Conservation (phyloP, 1,140 invertebrate species). For the Drosophila chauvacae region DNA sequence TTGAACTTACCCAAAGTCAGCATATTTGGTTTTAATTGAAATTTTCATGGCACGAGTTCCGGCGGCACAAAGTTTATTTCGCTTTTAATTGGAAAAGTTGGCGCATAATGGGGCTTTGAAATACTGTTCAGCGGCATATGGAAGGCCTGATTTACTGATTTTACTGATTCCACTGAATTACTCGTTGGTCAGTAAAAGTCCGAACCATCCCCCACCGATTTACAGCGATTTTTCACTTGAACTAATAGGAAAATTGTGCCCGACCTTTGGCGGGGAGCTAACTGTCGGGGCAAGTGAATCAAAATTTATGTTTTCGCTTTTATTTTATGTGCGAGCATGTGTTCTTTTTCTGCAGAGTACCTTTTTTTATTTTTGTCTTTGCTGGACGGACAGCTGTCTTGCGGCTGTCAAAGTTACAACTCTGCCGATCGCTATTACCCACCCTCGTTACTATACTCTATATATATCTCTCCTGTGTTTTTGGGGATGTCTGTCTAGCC, state of each 20-base stretch:
- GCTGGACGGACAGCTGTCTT: slow-evolving; percentile 64
- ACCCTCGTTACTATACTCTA: slow-evolving; percentile 2
- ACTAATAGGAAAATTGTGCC: slow-evolving; percentile 74
- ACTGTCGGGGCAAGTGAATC: slow-evolving; percentile 30
- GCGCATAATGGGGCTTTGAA: slow-evolving; percentile 30
- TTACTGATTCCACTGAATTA: slow-evolving; percentile 19
- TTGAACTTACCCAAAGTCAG: slow-evolving; percentile 12
- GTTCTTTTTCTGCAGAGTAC: slow-evolving; percentile 4
- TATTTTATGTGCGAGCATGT: slow-evolving; percentile 7
- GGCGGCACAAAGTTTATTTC: slow-evolving; percentile 34
- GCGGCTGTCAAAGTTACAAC: slow-evolving; percentile 62
- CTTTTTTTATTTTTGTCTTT: slow-evolving; percentile 16
- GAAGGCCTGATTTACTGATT: slow-evolving; percentile 4
- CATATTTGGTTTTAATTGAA: slow-evolving; percentile 52
- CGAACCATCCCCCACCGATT: slow-evolving; percentile 6
- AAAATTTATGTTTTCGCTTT: slow-evolving; percentile 42
- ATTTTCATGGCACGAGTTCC: slow-evolving; percentile 30
- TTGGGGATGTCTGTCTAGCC: slow-evolving; percentile 33
- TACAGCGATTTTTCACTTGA: slow-evolving; percentile 71
- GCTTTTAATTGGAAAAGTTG: slow-evolving; percentile 47
- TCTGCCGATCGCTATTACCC: slow-evolving; percentile 21
- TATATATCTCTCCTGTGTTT: slow-evolving; percentile 1
- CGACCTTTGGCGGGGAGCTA: slow-evolving; percentile 47
- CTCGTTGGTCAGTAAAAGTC: slow-evolving; percentile 27
- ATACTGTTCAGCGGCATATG: slow-evolving; percentile 23